Evolutionary conservation across 2,113 vertebrate genomes (phyloP).

Genomic region (Mungos mungo): DNA sequence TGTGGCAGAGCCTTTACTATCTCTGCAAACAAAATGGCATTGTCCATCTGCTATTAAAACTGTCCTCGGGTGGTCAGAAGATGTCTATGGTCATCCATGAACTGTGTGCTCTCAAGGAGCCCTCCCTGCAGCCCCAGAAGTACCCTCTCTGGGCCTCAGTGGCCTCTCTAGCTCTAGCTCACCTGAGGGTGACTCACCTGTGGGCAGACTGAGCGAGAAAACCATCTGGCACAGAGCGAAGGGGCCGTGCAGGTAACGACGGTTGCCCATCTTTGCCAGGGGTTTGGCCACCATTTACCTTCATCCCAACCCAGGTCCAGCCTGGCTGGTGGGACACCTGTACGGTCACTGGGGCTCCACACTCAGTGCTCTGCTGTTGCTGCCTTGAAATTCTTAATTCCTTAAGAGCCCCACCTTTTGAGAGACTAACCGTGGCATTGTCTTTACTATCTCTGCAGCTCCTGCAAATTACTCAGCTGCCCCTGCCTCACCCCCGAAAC

Average conservation of each 20-base stretch:
- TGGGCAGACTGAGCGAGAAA: not conserved
- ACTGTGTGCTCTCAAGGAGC: not conserved
- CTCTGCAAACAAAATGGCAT: not conserved
- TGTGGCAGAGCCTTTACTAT: not conserved
- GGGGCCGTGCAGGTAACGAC: too few species aligned
- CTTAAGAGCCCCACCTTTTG: not conserved
- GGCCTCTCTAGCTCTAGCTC: not conserved
- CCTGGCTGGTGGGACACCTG: too few species aligned
- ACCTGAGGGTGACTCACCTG: not conserved
- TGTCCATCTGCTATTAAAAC: not conserved
- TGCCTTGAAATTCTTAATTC: not conserved
- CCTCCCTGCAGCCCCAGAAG: not conserved
- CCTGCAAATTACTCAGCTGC: not conserved
- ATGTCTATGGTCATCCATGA: not conserved
- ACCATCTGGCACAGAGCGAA: too few species aligned
- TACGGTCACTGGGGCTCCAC: too few species aligned
- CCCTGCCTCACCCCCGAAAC: not conserved
- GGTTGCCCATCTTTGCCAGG: fast-evolving
- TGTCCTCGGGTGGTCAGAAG: not conserved
- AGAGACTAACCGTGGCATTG: too few species aligned
- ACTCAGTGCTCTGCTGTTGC: not conserved
- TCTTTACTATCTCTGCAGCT: too few species aligned
- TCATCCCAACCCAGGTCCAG: not conserved
- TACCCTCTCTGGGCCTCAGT: not conserved
- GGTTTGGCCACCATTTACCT: not conserved